Percentiles rank a stretch among this genome's conserved stretches.
These are phyloP conservation scores for Falco berigora DNA, from an alignment of 2,797 vertebrate genomes.

Conservation along the genomic window DNA sequence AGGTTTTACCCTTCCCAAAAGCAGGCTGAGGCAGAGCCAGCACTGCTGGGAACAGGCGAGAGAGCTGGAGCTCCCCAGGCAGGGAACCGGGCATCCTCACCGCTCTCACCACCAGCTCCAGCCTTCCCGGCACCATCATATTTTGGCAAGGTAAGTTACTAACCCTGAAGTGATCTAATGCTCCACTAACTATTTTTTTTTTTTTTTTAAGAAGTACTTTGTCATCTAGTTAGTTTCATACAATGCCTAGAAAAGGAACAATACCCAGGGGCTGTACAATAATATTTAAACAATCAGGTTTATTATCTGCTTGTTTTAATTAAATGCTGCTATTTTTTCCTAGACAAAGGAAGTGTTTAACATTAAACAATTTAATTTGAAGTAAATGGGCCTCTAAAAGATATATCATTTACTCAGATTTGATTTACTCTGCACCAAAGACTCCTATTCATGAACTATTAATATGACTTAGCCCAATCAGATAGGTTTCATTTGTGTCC, in stretches of 20 bases:
- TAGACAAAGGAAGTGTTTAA: not conserved
- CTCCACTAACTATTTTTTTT: not conserved
- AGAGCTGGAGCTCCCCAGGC: not conserved
- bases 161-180: not conserved
- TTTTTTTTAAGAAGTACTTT: not conserved
- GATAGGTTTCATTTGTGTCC: constrained; percentile 51
- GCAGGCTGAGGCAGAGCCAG: not conserved
- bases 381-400: constrained; percentile 22
- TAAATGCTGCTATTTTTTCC: not conserved
- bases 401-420: not conserved
- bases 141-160: not conserved
- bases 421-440: constrained; percentile 32
- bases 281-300: constrained; percentile 8
- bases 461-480: constrained; percentile 35
- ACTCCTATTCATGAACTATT: constrained; percentile 39
- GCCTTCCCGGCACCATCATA: not conserved
- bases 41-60: not conserved
- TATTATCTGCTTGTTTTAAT: constrained; percentile 37
- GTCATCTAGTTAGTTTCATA: not conserved
- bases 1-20: not conserved
- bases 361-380: constrained; percentile 39
- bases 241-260: not conserved
- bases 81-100: not conserved
- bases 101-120: not conserved
- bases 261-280: not conserved